These are phyloP conservation scores for Tragelaphus eurycerus DNA, from an alignment of 2,797 vertebrate genomes.

Conservation along the genomic window DNA sequence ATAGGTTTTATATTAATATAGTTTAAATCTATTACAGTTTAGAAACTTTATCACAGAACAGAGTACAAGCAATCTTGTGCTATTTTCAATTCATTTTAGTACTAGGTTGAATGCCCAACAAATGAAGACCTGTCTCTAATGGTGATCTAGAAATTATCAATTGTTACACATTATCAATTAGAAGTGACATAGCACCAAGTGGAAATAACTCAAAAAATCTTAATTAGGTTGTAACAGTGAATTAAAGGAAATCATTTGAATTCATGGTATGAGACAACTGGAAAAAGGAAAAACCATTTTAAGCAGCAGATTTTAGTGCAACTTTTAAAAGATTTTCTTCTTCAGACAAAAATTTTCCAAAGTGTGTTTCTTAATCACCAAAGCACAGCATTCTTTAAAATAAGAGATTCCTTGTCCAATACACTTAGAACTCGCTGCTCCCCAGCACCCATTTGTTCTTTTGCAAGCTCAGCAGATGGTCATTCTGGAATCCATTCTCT, in stretches of 20 bases:
- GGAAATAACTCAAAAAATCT: not conserved
- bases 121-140: not conserved
- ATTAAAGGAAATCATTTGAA: not conserved
- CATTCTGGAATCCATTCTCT: not conserved
- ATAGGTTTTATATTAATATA: not conserved
- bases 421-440: not conserved
- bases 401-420: not conserved
- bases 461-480: not conserved
- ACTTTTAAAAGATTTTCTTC: not conserved
- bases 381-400: conserved; percentile 3
- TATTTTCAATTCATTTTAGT: conserved; percentile 22
- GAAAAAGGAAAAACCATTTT: not conserved
- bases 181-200: not conserved
- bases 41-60: not conserved
- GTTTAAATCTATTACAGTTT: not conserved
- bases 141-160: not conserved
- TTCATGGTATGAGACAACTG: not conserved
- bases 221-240: not conserved
- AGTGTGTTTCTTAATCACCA: not conserved
- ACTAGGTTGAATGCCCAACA: not conserved
- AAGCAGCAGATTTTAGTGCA: not conserved
- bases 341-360: not conserved
- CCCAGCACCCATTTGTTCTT: not conserved
- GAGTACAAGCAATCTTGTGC: not conserved
- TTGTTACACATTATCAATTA: not conserved